phyloP scores from a whole-genome alignment of 2,113 vertebrate species.

The Hiodon tergisus region DNA sequence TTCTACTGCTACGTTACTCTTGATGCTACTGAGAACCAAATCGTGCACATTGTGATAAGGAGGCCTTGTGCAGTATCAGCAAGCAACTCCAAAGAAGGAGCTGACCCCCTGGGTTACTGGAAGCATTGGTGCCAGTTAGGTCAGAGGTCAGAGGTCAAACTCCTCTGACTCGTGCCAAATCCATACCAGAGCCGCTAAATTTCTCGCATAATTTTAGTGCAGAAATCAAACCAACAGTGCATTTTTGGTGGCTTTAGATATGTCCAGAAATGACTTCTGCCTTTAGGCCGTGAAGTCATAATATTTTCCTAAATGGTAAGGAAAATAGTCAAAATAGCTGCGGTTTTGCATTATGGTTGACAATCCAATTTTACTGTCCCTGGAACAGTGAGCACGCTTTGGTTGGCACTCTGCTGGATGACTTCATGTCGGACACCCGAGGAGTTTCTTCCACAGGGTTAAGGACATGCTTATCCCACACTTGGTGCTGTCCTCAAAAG shows the following conservation, averaged over 20 bases:
- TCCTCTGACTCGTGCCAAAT: not conserved
- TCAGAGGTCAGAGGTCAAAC: not conserved
- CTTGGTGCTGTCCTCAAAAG: slow-evolving; percentile 3
- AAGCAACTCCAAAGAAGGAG: slow-evolving; percentile 80
- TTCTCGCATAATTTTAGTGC: not conserved
- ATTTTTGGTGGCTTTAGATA: slow-evolving; percentile 21
- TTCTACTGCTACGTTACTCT: slow-evolving; percentile 79
- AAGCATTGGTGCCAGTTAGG: not conserved
- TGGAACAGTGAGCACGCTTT: slow-evolving; percentile 30
- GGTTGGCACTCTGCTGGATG: slow-evolving; percentile 31
- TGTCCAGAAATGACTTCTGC: not conserved
- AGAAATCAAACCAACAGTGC: slow-evolving; percentile 15
- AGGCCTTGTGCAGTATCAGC: slow-evolving; percentile 75
- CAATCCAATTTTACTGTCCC: slow-evolving; percentile 29
- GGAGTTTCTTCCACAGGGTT: slow-evolving; percentile 19
- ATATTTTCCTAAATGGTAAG: slow-evolving; percentile 38
- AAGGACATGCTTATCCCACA: slow-evolving; percentile 13
- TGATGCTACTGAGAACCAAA: slow-evolving; percentile 69
- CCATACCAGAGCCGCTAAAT: not conserved
- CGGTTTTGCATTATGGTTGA: slow-evolving; percentile 29
- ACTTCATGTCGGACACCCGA: slow-evolving; percentile 32
- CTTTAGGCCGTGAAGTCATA: slow-evolving; percentile 22
- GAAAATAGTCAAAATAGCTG: slow-evolving; percentile 24
- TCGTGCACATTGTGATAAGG: slow-evolving; percentile 70
- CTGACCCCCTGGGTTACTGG: not conserved